Conservation (phyloP, 2,888 invertebrate species). For the Dorcus hopei region DNA sequence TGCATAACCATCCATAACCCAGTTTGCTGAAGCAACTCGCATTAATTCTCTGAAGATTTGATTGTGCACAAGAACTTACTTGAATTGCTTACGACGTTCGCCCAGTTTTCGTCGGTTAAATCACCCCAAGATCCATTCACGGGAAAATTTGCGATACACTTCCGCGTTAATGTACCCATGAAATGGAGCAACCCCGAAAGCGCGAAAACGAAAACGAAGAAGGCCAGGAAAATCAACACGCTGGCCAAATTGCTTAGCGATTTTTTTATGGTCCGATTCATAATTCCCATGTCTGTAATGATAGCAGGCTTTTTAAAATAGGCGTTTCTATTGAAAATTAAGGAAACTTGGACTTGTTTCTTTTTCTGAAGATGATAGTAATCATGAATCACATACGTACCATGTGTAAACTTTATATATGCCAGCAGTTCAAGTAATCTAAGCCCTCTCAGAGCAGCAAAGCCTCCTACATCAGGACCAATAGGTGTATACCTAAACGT, state of each 20-base stretch:
- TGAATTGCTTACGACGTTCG: conserved; percentile 73
- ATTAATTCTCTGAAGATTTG: background rate
- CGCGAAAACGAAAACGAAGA: conserved; percentile 97
- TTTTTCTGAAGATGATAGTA: too few relatives aligned
- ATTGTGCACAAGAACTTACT: conserved; percentile 55
- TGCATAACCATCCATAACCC: conserved; percentile 57
- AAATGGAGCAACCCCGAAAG: conserved; percentile 98
- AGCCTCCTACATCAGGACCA: conserved; percentile 98
- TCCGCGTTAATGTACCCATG: conserved; percentile 95
- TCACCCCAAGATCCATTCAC: conserved; percentile 86
- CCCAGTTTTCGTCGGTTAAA: conserved; percentile 80
- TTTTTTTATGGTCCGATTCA: conserved; percentile 99
- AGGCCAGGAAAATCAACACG: conserved; percentile 99
- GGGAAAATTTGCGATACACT: conserved; percentile 88
- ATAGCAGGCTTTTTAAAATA: conserved; percentile 39
- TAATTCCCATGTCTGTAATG: conserved; percentile 91
- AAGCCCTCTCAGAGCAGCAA: conserved; percentile 98
- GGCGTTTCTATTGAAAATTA: conserved; percentile 59
- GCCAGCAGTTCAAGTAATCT: conserved; percentile 98
- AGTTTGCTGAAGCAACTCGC: conserved; percentile 61
- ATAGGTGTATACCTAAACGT: conserved; percentile 95
- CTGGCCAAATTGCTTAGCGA: conserved; percentile 98
- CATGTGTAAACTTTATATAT: conserved; percentile 95
- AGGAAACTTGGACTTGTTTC: too few relatives aligned
- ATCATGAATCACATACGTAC: too few relatives aligned